Base-by-base conservation (phyloP, 2,797 vertebrate genomes). In the Leptoclinus maculatus region DNA sequence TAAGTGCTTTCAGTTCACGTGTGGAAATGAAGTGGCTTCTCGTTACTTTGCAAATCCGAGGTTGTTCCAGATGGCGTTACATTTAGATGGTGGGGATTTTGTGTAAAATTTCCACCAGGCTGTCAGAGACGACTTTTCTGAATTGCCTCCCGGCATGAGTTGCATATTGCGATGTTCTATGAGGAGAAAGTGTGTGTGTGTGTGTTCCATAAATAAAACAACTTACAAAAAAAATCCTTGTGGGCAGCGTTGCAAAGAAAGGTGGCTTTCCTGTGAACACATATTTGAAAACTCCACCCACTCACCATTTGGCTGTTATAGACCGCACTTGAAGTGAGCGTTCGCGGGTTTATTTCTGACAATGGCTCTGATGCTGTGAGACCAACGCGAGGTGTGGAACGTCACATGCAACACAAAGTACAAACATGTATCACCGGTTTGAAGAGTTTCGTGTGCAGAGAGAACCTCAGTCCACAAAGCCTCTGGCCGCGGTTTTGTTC, bases 231-330 rank as follows among this genome's bases (percentile, higher is more conserved):
- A 34, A 17, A 58, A 32, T 84, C 73, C 74, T 66, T 3, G 25
- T 67, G 75, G n/a, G 74, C 39, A 64, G 73, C 77, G 38, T 78
- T 76, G 82, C 69, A 83, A 83, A 75, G 85, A 81, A 73, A 78
- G 80, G 72, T 71, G 82, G 78, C 82, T 82, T 80, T 54, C 87
- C 79, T 87, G 78, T 74, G 69, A 87, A 80, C 72, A 80, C 62
- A 60, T 71, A 34, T 80, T 67, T 70, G 36, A 71, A 85, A 89
- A 87, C 78, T 85, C 65, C 83, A 77, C 90, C 91, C 86, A 93
- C 90, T 87, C 89, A 92, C 82, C 89, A 91, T 88, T 91, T 93
- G 89, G 74, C 79, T 75, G 76, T 69, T 32, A 54, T 67, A 78
- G 54, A 86, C 73, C 41, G 45, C 36, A 45, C 16, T 53, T 3